phyloP scores from a whole-genome alignment of 2,888 invertebrate species.

The Leptothorax acervorum region DNA sequence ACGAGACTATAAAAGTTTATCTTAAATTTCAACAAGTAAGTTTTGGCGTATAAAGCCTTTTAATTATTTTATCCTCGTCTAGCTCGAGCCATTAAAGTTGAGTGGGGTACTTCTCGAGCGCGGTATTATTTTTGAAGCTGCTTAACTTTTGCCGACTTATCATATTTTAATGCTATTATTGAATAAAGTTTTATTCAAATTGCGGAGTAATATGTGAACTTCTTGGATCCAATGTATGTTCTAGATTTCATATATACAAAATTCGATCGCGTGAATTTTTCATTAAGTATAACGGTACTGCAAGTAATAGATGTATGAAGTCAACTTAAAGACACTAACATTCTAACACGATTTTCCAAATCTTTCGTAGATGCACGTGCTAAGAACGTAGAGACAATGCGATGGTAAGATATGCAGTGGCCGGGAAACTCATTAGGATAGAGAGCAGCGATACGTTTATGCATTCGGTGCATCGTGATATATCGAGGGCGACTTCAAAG shows the following conservation, averaged over 20 bases:
- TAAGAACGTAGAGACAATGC: slow-evolving; percentile 16
- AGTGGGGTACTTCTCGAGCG: slow-evolving; percentile 10
- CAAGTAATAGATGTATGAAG: not conserved
- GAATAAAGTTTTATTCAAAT: slow-evolving; percentile 31
- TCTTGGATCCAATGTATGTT: not conserved
- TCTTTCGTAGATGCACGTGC: not conserved
- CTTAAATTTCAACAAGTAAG: slow-evolving; percentile 34
- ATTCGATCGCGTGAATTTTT: not conserved
- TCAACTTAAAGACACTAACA: not conserved
- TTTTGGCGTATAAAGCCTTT: slow-evolving; percentile 35
- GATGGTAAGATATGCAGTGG: slow-evolving; percentile 14
- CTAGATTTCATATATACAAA: not conserved
- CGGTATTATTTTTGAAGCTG: slow-evolving; percentile 43
- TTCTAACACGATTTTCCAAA: not conserved
- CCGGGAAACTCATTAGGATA: slow-evolving; percentile 47
- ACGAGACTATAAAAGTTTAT: slow-evolving; percentile 13
- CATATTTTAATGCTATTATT: slow-evolving; percentile 37
- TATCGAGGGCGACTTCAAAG: slow-evolving; percentile 58
- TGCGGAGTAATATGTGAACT: not conserved
- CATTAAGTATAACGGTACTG: not conserved
- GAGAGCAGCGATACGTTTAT: slow-evolving; percentile 38
- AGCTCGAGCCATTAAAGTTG: slow-evolving; percentile 24
- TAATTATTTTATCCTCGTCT: slow-evolving; percentile 43
- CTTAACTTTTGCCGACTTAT: slow-evolving; percentile 51
- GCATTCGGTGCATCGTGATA: slow-evolving; percentile 51